A percentile compares a stretch with the other conserved stretches of the same genome.
Evolutionary conservation across 2,113 vertebrate genomes (phyloP).

Genomic region (Lichenostomus cassidix): DNA sequence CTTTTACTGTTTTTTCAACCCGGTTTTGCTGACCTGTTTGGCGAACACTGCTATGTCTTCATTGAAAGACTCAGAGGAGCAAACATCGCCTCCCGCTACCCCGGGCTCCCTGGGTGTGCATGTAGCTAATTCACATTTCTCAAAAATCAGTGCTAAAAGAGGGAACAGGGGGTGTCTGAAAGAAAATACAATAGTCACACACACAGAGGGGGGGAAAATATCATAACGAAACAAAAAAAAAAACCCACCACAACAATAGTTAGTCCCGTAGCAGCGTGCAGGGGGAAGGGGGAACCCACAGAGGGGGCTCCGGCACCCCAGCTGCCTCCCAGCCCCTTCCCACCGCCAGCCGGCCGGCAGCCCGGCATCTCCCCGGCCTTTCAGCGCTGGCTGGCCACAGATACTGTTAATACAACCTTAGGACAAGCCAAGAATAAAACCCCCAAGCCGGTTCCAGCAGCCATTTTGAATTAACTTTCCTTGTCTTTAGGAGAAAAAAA

Average conservation of each 20-base stretch:
- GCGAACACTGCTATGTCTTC: slow-evolving; percentile 99
- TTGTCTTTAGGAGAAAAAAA: not conserved
- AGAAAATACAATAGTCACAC: slow-evolving; percentile 87
- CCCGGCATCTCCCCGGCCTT: not conserved
- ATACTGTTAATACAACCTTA: slow-evolving; percentile 48
- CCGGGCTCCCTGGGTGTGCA: slow-evolving; percentile 98
- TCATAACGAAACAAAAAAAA: not conserved
- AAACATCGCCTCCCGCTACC: slow-evolving; percentile 98
- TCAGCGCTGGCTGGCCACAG: not conserved
- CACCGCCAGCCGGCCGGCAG: not conserved
- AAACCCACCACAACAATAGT: slow-evolving; percentile 39
- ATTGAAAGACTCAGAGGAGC: slow-evolving; percentile 99
- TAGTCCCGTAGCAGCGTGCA: slow-evolving; percentile 21
- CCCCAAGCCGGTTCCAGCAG: slow-evolving; percentile 70
- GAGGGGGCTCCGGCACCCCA: not conserved
- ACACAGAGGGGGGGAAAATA: not conserved
- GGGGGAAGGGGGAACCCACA: not conserved
- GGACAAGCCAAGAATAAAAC: slow-evolving; percentile 67
- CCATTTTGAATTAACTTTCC: slow-evolving; percentile 79
- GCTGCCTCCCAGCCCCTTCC: not conserved
- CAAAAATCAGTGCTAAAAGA: slow-evolving; percentile 99
- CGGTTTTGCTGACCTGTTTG: slow-evolving; percentile 93
- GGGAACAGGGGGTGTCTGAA: slow-evolving; percentile 98
- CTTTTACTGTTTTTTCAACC: slow-evolving; percentile 53
- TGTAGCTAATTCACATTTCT: slow-evolving; percentile 99